Evolutionary conservation across 2,888 invertebrate genomes (phyloP).

Genomic region (Ennomos quercinarius): DNA sequence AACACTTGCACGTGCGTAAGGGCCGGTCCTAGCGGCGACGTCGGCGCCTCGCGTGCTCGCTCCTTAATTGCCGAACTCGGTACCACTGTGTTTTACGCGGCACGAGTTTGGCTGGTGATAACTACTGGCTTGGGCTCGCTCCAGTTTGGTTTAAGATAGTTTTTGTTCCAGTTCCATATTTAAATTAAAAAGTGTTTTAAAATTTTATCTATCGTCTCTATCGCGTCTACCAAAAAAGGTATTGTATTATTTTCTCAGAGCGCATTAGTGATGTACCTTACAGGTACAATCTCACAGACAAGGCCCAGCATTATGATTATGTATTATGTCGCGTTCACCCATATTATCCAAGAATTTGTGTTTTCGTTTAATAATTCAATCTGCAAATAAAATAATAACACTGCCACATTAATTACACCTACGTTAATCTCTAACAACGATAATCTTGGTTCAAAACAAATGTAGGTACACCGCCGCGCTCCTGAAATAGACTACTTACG

Average conservation of each 20-base stretch:
- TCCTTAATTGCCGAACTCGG: conserved; percentile 65
- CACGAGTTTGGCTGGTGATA: conserved; percentile 34
- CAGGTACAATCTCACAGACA: too few relatives aligned
- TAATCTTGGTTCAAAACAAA: conserved; percentile 18
- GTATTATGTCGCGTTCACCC: too few relatives aligned
- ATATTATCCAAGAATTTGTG: too few relatives aligned
- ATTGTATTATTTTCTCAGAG: too few relatives aligned
- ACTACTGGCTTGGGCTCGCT: conserved; percentile 23
- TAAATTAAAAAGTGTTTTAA: too few relatives aligned
- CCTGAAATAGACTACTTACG: conserved; percentile 34
- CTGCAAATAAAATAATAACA: conserved; percentile 11
- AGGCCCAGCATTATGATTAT: too few relatives aligned
- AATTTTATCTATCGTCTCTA: too few relatives aligned
- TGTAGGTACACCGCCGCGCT: not conserved
- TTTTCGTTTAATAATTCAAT: too few relatives aligned
- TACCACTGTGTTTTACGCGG: conserved; percentile 50
- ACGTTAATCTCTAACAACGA: conserved; percentile 9
- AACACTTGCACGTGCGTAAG: conserved; percentile 53
- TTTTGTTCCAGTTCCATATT: conserved; percentile 2
- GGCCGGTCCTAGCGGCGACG: conserved; percentile 56
- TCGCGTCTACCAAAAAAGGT: too few relatives aligned
- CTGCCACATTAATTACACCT: conserved; percentile 22
- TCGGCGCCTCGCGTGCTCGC: conserved; percentile 77
- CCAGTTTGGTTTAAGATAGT: conserved; percentile 8
- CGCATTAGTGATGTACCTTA: too few relatives aligned